Conservation (phyloP, 2,888 invertebrate genomes). For the Mythimna lalbum region DNA sequence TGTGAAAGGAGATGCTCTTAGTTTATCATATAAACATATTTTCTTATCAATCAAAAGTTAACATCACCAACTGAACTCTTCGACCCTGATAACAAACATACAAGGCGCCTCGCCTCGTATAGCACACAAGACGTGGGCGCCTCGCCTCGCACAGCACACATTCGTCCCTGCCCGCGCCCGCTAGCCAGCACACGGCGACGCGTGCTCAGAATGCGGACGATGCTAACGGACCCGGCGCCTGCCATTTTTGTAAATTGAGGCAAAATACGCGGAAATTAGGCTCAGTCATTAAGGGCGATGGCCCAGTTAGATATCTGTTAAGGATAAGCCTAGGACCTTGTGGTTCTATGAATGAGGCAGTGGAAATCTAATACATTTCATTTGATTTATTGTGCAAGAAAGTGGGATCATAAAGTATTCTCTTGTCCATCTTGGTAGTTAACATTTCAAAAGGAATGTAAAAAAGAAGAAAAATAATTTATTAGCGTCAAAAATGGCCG, state of each 20-base stretch:
- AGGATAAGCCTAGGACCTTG: neutral
- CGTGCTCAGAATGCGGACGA: constrained; percentile 66
- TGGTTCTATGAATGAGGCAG: neutral
- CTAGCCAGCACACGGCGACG: constrained; percentile 30
- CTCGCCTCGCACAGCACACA: constrained; percentile 27
- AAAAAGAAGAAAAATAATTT: no score
- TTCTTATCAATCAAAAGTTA: neutral
- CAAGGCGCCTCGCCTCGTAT: neutral
- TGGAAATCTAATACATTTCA: neutral
- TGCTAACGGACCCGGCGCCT: constrained; percentile 58
- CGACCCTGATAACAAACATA: constrained; percentile 19
- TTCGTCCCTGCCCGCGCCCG: constrained; percentile 16
- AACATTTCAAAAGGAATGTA: no score
- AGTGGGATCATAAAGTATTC: no score
- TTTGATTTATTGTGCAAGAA: no score
- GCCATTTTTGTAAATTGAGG: constrained; percentile 56
- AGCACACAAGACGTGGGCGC: constrained; percentile 9
- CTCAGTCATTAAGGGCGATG: constrained; percentile 51
- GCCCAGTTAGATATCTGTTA: constrained; percentile 18
- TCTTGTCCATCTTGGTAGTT: no score
- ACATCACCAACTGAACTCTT: neutral
- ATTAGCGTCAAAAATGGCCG: no score
- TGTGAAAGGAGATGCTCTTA: no score
- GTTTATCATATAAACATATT: no score
- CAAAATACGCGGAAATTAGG: constrained; percentile 54